A percentile compares a stretch with the other conserved stretches of the same genome.
Conservation (phyloP, 2,888 invertebrate genomes). For the Ecdyonurus torrentis region DNA sequence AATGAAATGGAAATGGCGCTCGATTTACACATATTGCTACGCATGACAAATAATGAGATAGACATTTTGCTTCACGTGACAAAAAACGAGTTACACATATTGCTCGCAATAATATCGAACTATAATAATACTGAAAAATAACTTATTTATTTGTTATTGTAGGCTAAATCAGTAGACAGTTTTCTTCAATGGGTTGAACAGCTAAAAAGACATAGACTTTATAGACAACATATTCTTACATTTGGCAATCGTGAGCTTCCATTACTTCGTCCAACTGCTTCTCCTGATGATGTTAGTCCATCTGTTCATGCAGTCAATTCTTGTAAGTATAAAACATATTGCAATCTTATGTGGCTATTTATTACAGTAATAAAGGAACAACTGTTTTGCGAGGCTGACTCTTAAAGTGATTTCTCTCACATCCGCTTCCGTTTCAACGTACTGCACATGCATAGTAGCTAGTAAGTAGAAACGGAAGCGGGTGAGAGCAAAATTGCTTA, state of each 20-base stretch:
- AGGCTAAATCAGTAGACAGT: constrained; percentile 47
- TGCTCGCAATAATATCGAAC: background rate
- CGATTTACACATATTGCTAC: too few species aligned
- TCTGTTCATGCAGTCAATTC: background rate
- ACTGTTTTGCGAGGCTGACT: too few species aligned
- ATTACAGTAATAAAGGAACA: too few species aligned
- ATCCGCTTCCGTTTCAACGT: too few species aligned
- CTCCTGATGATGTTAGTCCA: constrained; percentile 20
- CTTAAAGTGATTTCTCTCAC: too few species aligned
- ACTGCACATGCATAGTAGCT: too few species aligned
- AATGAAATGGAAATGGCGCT: too few species aligned
- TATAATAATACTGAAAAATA: background rate
- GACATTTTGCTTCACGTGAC: too few species aligned
- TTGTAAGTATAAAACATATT: background rate
- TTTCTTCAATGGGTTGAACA: constrained; percentile 61
- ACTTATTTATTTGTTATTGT: constrained; percentile 11
- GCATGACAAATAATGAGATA: too few species aligned
- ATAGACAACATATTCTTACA: constrained; percentile 55
- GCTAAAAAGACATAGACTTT: constrained; percentile 55
- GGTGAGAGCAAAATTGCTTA: too few species aligned
- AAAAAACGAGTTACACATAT: too few species aligned
- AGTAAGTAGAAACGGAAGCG: too few species aligned
- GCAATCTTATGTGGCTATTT: background rate
- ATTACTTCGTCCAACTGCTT: background rate
- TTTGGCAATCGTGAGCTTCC: constrained; percentile 32